Evolutionary conservation across 2,888 invertebrate genomes (phyloP).

Genomic region (Incurvaria masculella): DNA sequence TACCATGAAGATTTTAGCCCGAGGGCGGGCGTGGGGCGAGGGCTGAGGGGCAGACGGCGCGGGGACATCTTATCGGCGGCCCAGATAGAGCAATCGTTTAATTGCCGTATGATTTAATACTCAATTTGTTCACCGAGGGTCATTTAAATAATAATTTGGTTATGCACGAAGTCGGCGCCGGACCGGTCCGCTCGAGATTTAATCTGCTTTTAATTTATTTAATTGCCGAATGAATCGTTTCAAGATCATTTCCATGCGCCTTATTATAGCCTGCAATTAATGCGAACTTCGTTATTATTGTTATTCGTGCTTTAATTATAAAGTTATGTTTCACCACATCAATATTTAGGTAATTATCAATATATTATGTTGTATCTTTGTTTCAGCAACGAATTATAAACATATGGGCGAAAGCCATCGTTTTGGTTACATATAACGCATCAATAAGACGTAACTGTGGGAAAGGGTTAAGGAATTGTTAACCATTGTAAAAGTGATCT

Average conservation of each 20-base stretch:
- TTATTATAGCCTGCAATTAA: neutral
- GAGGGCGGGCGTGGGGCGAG: no score
- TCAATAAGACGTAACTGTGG: no score
- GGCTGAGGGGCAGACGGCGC: neutral
- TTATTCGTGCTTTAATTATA: no score
- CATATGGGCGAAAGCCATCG: no score
- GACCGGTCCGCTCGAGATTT: neutral
- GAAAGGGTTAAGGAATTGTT: no score
- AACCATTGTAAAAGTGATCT: no score
- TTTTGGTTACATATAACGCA: no score
- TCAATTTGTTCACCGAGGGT: neutral
- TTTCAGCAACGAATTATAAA: no score
- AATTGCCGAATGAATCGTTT: neutral
- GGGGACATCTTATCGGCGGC: neutral
- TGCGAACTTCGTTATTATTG: neutral
- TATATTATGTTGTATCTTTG: no score
- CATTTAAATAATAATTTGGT: neutral
- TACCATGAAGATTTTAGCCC: no score
- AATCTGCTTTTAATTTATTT: neutral
- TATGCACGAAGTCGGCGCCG: neutral
- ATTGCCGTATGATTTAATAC: neutral
- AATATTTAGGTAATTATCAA: no score
- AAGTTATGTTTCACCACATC: no score
- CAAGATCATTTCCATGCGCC: neutral
- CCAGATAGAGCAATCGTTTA: neutral